phyloP scores from a whole-genome alignment of 2,797 vertebrate genomes.

The Choloepus didactylus region DNA sequence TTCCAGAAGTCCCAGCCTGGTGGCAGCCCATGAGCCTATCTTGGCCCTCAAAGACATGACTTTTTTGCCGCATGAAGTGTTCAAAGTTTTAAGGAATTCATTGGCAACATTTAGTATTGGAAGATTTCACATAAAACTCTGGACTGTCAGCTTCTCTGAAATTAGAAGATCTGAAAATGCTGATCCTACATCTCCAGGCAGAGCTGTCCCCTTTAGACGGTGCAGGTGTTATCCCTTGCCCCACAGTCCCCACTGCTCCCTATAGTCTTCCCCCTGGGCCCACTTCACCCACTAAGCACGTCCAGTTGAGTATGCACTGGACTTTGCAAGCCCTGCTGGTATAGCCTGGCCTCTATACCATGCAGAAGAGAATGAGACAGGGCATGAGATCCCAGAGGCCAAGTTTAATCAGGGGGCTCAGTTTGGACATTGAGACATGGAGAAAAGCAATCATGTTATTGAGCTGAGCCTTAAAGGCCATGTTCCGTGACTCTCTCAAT shows the following conservation, averaged over 20 bases:
- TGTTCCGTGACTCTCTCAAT: background rate
- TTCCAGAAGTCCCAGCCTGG: background rate
- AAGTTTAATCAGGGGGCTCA: too few species aligned
- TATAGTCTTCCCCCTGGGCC: background rate
- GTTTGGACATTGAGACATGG: background rate
- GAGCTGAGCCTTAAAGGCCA: background rate
- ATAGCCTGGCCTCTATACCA: background rate
- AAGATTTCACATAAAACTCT: background rate
- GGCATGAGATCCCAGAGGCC: background rate
- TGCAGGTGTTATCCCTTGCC: fast-evolving
- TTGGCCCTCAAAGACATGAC: background rate
- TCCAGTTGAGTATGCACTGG: background rate
- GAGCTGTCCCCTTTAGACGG: background rate
- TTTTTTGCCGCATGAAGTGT: background rate
- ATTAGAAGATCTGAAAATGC: background rate
- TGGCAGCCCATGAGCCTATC: background rate
- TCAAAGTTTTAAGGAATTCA: background rate
- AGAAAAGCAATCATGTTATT: background rate
- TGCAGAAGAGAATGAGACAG: background rate
- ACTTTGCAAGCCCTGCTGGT: background rate
- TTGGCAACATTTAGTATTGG: background rate
- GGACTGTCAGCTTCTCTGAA: background rate
- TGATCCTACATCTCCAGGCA: background rate
- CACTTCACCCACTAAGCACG: fast-evolving
- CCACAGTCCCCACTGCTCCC: background rate